A percentile compares a stretch with the other conserved stretches of the same genome.
These are phyloP conservation scores for Pocillopora grandis DNA, from an alignment of 92 coral and sea anemone species.

Conservation along the genomic window DNA sequence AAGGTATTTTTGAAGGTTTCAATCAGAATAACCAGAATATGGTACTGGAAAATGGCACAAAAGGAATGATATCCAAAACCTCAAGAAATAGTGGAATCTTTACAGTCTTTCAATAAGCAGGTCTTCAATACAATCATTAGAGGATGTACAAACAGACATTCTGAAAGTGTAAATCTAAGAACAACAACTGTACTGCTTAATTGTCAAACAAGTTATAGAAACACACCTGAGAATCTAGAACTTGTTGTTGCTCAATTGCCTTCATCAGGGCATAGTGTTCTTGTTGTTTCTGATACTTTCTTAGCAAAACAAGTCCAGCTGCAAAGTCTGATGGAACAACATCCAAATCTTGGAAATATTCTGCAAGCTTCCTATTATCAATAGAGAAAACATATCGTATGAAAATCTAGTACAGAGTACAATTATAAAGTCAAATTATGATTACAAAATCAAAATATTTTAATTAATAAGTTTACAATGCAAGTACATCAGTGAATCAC, in stretches of 20 bases:
- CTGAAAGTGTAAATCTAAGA: not conserved
- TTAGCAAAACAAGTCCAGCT: conserved; percentile 89
- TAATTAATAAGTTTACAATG: no score
- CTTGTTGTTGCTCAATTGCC: conserved; percentile 65
- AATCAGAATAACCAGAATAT: no score
- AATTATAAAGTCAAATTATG: not conserved
- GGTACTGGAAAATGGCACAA: no score
- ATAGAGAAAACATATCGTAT: not conserved
- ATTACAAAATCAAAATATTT: no score
- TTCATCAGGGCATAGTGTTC: conserved; percentile 75
- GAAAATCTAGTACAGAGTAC: not conserved
- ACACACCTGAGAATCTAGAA: conserved; percentile 41
- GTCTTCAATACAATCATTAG: no score
- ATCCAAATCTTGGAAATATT: conserved; percentile 91
- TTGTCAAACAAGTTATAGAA: no score
- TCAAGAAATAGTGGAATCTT: no score
- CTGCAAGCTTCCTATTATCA: conserved; percentile 78
- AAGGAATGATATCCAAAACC: no score
- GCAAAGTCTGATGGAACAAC: conserved; percentile 97
- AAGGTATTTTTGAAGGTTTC: no score
- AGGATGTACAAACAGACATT: no score
- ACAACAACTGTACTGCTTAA: not conserved
- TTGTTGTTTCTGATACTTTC: conserved; percentile 81
- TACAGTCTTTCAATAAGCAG: no score
- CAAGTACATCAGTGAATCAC: no score